phyloP scores from a whole-genome alignment of 2,888 invertebrate genomes.

The Leptinotarsa juncta region DNA sequence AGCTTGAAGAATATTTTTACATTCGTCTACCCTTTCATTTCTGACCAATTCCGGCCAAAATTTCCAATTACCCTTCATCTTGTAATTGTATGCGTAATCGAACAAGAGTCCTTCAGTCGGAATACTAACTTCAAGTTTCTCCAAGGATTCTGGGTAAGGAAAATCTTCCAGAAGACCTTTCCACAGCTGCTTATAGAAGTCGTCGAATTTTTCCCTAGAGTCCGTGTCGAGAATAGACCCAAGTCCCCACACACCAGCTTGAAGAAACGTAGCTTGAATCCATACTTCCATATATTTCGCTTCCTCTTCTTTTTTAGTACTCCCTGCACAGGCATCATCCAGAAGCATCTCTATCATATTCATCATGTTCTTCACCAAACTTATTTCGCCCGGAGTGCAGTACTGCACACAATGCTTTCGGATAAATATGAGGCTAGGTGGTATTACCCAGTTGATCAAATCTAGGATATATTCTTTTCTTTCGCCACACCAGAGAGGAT shows the following conservation, averaged over 20 bases:
- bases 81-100: slow-evolving; percentile 82
- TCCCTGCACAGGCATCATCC: slow-evolving; percentile 76
- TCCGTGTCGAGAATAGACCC: slow-evolving; percentile 82
- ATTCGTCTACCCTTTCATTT: slow-evolving; percentile 73
- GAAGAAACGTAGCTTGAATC: slow-evolving; percentile 82
- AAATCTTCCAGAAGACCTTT: slow-evolving; percentile 64
- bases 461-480: slow-evolving; percentile 71
- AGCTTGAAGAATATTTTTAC: slow-evolving; percentile 76
- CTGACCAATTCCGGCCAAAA: slow-evolving; percentile 84
- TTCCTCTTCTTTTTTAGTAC: slow-evolving; percentile 65
- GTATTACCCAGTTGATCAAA: slow-evolving; percentile 82
- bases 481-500: slow-evolving; percentile 77
- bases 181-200: slow-evolving; percentile 71
- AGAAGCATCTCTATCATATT: slow-evolving; percentile 82
- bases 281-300: slow-evolving; percentile 78
- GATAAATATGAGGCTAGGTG: slow-evolving; percentile 80
- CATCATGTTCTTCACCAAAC: slow-evolving; percentile 78
- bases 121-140: slow-evolving; percentile 78
- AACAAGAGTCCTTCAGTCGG: slow-evolving; percentile 83
- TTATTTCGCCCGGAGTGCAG: slow-evolving; percentile 78
- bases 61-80: slow-evolving; percentile 88
- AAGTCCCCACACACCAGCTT: slow-evolving; percentile 85
- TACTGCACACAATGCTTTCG: slow-evolving; percentile 76
- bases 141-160: slow-evolving; percentile 72
- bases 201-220: slow-evolving; percentile 78